Evolutionary conservation across 2,113 vertebrate species (phyloP).

Genomic region (Misgurnus anguillicaudatus): DNA sequence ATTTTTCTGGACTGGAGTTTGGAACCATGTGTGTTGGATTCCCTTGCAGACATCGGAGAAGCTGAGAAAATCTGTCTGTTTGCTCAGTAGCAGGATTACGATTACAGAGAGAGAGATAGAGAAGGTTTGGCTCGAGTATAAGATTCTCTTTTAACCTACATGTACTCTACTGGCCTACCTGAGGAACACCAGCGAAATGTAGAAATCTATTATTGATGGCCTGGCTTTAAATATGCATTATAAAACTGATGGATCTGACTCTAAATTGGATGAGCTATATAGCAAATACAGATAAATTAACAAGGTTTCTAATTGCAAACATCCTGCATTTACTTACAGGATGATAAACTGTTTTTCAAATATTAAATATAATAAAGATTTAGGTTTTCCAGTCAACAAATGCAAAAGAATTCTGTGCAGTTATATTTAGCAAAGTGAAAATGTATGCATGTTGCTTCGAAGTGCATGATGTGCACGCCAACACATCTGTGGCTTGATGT

Average conservation of each 20-base stretch:
- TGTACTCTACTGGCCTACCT: background rate
- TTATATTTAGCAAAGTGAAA: too few relatives aligned
- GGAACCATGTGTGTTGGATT: constrained; percentile 17
- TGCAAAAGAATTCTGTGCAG: too few relatives aligned
- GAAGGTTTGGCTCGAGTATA: background rate
- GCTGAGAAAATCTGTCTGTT: constrained; percentile 28
- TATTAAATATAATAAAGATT: too few relatives aligned
- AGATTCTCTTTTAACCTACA: constrained; percentile 11
- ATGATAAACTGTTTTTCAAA: too few relatives aligned
- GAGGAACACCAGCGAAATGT: background rate
- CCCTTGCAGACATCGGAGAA: constrained; percentile 19
- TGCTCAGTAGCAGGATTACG: constrained; percentile 24
- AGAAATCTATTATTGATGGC: constrained; percentile 7
- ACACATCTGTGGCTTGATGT: background rate
- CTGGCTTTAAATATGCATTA: background rate
- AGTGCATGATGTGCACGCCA: background rate
- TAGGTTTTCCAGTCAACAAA: too few relatives aligned
- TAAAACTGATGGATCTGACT: background rate
- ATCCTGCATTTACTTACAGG: too few relatives aligned
- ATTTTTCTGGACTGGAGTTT: constrained; percentile 24
- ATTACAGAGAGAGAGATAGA: constrained; percentile 13
- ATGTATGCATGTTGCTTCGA: too few relatives aligned
- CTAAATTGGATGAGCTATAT: too few relatives aligned
- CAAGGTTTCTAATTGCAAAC: too few relatives aligned
- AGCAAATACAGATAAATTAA: too few relatives aligned